phyloP scores from a whole-genome alignment of 1,140 invertebrate genomes.

The Acromyrmex charruanus region DNA sequence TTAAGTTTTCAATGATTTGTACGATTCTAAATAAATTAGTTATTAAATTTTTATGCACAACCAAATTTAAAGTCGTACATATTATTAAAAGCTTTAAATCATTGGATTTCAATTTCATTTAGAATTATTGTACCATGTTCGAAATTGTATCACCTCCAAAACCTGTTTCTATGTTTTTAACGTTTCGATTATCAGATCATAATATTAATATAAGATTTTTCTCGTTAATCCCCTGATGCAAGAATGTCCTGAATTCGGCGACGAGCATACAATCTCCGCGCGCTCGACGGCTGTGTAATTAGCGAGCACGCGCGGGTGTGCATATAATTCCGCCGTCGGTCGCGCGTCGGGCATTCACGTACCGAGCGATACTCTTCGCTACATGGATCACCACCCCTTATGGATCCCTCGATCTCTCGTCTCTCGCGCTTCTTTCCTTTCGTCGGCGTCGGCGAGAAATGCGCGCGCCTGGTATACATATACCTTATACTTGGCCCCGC shows the following conservation, averaged over 20 bases:
- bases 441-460: constrained; percentile 39
- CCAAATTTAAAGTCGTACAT: no score
- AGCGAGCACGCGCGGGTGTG: constrained; percentile 58
- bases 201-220: not conserved
- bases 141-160: no score
- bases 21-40: no score
- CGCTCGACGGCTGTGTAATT: constrained; percentile 76
- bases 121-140: no score
- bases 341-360: constrained; percentile 55
- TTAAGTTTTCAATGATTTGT: no score
- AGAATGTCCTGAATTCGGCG: constrained; percentile 36
- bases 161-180: not conserved
- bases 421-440: constrained; percentile 40
- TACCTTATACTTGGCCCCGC: constrained; percentile 24
- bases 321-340: constrained; percentile 69
- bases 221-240: constrained; percentile 13
- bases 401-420: constrained; percentile 29
- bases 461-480: not conserved
- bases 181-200: not conserved
- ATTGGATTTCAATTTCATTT: no score
- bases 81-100: no score
- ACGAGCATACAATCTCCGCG: constrained; percentile 62
- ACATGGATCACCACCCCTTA: constrained; percentile 25
- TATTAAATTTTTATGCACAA: no score
- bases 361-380: constrained; percentile 42